Evolutionary conservation across 2,113 vertebrate genomes (phyloP).

Genomic region (Dascyllus trimaculatus): DNA sequence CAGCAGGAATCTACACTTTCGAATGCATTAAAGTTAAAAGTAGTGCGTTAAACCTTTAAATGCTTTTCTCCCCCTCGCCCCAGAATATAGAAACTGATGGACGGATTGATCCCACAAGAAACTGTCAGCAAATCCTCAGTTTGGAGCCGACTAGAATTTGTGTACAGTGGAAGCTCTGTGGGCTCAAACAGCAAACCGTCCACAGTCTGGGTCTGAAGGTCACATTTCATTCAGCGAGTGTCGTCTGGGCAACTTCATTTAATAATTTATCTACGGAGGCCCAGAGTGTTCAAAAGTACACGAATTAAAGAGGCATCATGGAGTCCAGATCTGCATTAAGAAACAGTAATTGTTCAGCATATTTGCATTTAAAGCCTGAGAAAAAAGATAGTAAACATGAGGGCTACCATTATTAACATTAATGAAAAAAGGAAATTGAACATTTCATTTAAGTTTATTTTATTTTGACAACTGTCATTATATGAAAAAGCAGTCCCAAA

Average conservation of each 20-base stretch:
- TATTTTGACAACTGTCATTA: too few species aligned
- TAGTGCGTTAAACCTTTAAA: slow-evolving; percentile 9
- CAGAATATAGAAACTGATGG: not conserved
- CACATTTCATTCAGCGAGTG: not conserved
- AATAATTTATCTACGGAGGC: not conserved
- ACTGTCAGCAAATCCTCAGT: slow-evolving; percentile 14
- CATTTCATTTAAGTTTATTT: too few species aligned
- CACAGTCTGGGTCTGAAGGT: not conserved
- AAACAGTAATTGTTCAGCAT: too few species aligned
- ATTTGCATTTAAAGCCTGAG: too few species aligned
- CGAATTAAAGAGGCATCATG: too few species aligned
- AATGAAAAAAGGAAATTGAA: too few species aligned
- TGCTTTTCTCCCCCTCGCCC: not conserved
- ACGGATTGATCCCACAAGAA: not conserved
- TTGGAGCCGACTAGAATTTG: not conserved
- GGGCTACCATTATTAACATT: too few species aligned
- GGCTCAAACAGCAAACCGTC: not conserved
- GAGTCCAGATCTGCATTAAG: too few species aligned
- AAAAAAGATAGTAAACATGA: too few species aligned
- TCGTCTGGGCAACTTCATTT: not conserved
- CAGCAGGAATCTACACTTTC: slow-evolving; percentile 44
- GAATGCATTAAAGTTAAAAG: slow-evolving; percentile 33
- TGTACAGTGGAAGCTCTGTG: not conserved
- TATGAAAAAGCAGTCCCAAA: too few species aligned
- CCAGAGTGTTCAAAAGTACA: not conserved